Conservation (phyloP, 2,888 invertebrate genomes). For the Fragum fragum region DNA sequence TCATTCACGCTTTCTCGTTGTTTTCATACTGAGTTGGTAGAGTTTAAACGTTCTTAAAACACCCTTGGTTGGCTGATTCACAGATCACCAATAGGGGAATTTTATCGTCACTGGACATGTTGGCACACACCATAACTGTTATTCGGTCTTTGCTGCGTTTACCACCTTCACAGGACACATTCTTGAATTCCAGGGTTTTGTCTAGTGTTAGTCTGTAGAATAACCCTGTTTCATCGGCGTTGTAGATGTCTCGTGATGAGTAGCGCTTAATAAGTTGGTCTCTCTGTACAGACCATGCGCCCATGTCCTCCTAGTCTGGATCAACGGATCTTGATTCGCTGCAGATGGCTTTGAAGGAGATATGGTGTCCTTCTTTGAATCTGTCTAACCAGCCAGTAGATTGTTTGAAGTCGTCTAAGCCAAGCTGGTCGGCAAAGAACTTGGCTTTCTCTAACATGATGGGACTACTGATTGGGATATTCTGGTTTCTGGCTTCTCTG, state of each 20-base stretch:
- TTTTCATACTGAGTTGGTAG: neutral
- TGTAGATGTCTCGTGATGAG: neutral
- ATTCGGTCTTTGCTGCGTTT: neutral
- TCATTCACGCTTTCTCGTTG: conserved; percentile 42
- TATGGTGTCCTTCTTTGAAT: no score
- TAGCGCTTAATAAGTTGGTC: neutral
- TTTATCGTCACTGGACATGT: conserved; percentile 1
- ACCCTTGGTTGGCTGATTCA: neutral
- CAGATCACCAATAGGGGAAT: neutral
- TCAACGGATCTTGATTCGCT: no score
- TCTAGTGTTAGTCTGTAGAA: neutral
- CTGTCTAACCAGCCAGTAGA: no score
- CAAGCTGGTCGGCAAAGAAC: no score
- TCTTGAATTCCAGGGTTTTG: neutral
- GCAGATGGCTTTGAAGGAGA: no score
- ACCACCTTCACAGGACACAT: neutral
- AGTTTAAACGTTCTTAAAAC: neutral
- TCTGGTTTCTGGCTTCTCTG: no score
- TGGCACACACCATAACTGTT: neutral
- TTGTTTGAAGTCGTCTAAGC: no score
- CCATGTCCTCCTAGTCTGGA: no score
- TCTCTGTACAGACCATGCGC: no score
- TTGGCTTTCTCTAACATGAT: no score
- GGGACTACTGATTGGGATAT: no score
- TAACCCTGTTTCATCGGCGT: conserved; percentile 3